A percentile compares a stretch with the other conserved stretches of the same genome.
Conservation (phyloP, 37 sponge, comb jelly and placozoan species). For the Cladorhizidae sp. region DNA sequence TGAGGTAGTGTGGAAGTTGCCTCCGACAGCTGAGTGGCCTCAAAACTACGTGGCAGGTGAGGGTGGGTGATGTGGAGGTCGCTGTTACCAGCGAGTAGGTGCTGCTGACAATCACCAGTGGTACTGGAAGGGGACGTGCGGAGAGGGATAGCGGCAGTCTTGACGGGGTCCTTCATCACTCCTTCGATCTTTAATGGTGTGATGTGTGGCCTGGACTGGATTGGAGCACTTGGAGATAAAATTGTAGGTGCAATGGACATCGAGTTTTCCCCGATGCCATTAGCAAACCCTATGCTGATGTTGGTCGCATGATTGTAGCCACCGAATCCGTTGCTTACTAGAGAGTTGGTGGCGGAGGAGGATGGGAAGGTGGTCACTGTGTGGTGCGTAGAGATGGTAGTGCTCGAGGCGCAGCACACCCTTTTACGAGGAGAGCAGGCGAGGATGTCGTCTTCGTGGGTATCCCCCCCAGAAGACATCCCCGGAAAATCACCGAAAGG, state of each 20-base stretch:
- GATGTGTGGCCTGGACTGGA: background rate
- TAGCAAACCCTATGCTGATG: background rate
- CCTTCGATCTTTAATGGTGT: background rate
- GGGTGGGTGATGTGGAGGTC: conserved; percentile 31
- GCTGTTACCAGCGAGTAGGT: background rate
- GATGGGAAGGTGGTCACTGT: background rate
- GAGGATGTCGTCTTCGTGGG: background rate
- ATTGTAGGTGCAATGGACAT: background rate
- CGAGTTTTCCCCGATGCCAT: too few species aligned
- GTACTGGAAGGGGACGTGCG: background rate
- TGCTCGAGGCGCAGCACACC: conserved; percentile 7
- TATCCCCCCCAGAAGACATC: background rate
- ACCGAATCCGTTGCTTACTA: background rate
- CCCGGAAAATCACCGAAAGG: too few species aligned
- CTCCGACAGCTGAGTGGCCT: conserved; percentile 17
- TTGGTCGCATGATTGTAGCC: background rate
- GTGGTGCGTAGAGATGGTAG: background rate
- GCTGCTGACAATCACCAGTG: background rate
- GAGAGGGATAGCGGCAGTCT: background rate
- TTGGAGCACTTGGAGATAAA: background rate
- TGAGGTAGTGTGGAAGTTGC: background rate
- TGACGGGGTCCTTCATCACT: too few species aligned
- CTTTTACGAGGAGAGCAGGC: conserved; percentile 14
- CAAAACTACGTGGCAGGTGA: conserved; percentile 16
- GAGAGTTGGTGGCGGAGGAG: background rate